Conservation (phyloP, 2,113 vertebrate species). For the Nothoprocta pentlandii region DNA sequence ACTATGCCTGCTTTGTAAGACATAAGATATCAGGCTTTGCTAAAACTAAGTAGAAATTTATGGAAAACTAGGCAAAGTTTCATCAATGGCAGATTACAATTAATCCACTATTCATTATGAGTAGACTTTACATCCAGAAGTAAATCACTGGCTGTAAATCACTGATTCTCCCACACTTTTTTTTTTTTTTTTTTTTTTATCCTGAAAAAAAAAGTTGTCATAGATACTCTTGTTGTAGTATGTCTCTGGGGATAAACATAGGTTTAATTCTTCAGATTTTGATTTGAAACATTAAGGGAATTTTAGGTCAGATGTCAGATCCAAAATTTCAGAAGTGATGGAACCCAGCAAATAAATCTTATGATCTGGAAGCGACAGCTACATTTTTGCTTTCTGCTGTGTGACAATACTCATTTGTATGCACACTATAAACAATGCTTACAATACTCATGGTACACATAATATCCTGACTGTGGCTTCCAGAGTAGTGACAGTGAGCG, state of each 20-base stretch:
- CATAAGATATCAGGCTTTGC: background rate
- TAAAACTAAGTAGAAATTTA: background rate
- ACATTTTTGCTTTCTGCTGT: background rate
- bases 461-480: background rate
- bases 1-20: background rate
- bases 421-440: background rate
- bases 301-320: background rate
- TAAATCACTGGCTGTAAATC: background rate
- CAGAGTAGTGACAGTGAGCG: background rate
- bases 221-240: background rate
- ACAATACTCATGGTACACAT: background rate
- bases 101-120: background rate
- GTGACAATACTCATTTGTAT: background rate
- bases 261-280: background rate
- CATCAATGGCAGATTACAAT: background rate
- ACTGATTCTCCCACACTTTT: background rate
- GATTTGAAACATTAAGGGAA: background rate
- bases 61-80: background rate
- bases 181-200: background rate
- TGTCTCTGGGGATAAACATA: rapidly evolving
- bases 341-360: background rate
- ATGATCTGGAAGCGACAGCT: background rate
- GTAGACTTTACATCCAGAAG: background rate
- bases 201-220: background rate
- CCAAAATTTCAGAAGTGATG: background rate